Evolutionary conservation across 2,888 invertebrate species (phyloP), one percentile per base, ranked within the genome.

Genomic region (Ophonus ardosiacus): DNA sequence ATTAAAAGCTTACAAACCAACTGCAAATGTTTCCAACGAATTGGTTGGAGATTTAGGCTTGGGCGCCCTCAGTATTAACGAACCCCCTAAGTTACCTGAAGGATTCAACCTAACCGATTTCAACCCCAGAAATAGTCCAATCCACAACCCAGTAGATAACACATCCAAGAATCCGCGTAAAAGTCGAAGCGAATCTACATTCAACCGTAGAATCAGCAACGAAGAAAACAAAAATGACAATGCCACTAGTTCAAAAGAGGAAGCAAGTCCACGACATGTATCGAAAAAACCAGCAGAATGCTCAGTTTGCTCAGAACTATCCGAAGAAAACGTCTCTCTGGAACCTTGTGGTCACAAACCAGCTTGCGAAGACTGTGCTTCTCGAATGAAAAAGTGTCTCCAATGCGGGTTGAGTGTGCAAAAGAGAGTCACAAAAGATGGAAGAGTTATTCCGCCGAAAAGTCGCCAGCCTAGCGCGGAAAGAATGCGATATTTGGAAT

Each of bases 321-420:
- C 94, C 3, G 93, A 93, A 86, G 92, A 94, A 86, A 92, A 93
- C 88, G 94, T 96, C 3, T 92, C 92, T 81, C 94, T 96, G 88
- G 94, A 95, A 88, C 96, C 96, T 0, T 96, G 96, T 90, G 93
- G 93, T 80, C 96, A 96, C 90, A 93, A 93, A 88, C 94, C 96
- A 3, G 94, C 95, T 0, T 96, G 96, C 89, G 94, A 94, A 87
- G 96, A 96, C 86, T 96, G 96, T 89, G 94, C 95, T 78, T 91
- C 94, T 15, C 92, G 96, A 81, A 95, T 96, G 94, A 96, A 96
- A 89, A 96, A 95, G 90, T 96, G 96, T 89, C 90, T 96, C 43
- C 92, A 93, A 76, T 96, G 96, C 89, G 94, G 94, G 59, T 91
- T 92, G 51, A 89, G 92, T 8, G 95, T 96, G 78, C 93, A 93